Evolutionary conservation across 2,888 invertebrate genomes (phyloP).

Genomic region (Drepanosiphum platanoidis): DNA sequence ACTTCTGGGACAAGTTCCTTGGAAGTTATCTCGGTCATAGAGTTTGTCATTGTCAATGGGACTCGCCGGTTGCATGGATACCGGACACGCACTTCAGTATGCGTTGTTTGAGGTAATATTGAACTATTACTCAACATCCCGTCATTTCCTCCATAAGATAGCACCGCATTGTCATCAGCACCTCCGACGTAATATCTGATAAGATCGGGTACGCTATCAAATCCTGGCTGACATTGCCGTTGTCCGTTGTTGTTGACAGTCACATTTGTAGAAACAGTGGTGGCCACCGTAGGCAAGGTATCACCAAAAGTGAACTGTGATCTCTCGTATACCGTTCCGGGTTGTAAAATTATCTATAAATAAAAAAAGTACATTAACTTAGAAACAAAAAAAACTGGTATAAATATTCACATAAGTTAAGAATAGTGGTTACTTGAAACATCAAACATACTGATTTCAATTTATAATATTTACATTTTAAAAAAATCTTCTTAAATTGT

Average conservation of each 20-base stretch:
- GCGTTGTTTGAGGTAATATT: not conserved
- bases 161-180: slow-evolving; percentile 86
- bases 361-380: too few relatives aligned
- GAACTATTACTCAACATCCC: not conserved
- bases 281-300: slow-evolving; percentile 66
- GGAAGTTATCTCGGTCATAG: not conserved
- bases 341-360: slow-evolving; percentile 80
- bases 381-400: too few relatives aligned
- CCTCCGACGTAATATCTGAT: slow-evolving; percentile 94
- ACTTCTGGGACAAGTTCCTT: not conserved
- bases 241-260: not conserved
- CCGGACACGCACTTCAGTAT: slow-evolving; percentile 69
- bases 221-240: slow-evolving; percentile 69
- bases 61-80: slow-evolving; percentile 84
- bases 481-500: too few relatives aligned
- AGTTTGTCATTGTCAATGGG: slow-evolving; percentile 72
- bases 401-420: too few relatives aligned
- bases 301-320: slow-evolving; percentile 95
- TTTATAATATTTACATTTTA: too few relatives aligned
- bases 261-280: not conserved
- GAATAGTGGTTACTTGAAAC: too few relatives aligned
- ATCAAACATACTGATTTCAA: too few relatives aligned
- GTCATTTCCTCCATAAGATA: slow-evolving; percentile 79
- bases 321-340: slow-evolving; percentile 90
- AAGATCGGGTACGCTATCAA: slow-evolving; percentile 91